These are phyloP conservation scores for Dorcus hopei DNA, from an alignment of 2,888 invertebrate species.

Conservation along the genomic window DNA sequence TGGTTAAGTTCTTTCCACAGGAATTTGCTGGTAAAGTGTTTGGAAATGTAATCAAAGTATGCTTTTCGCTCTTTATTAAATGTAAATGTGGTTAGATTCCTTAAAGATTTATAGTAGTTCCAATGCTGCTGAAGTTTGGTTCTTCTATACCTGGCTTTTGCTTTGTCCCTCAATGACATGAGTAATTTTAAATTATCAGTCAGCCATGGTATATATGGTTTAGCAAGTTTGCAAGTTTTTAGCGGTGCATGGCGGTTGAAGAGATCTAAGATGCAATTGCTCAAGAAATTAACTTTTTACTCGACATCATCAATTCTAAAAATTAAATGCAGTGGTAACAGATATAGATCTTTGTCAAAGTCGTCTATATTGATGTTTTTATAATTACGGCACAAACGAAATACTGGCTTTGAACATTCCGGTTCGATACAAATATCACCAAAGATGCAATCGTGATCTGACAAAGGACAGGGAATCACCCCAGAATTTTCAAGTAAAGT, in stretches of 20 bases:
- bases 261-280: not conserved
- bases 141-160: not conserved
- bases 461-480: not conserved
- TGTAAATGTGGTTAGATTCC: not conserved
- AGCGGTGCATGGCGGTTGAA: constrained; percentile 3
- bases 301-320: not conserved
- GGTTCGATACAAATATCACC: not conserved
- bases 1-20: too few relatives aligned
- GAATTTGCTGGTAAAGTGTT: too few relatives aligned
- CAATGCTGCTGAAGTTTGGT: not conserved
- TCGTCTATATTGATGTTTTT: not conserved
- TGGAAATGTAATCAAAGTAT: not conserved
- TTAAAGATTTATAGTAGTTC: constrained; percentile 2
- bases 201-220: not conserved
- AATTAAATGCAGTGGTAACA: not conserved
- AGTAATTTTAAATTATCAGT: constrained; percentile 7
- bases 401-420: too few relatives aligned
- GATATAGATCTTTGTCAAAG: not conserved
- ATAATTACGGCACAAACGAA: not conserved
- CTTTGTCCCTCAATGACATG: constrained; percentile 2
- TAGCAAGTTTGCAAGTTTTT: not conserved
- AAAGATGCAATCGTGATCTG: constrained; percentile 1
- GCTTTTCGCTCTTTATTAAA: not conserved
- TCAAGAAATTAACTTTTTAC: not conserved
- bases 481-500: not conserved